These are phyloP conservation scores for Ligdia adustata DNA, from an alignment of 2,888 invertebrate genomes.

Conservation along the genomic window DNA sequence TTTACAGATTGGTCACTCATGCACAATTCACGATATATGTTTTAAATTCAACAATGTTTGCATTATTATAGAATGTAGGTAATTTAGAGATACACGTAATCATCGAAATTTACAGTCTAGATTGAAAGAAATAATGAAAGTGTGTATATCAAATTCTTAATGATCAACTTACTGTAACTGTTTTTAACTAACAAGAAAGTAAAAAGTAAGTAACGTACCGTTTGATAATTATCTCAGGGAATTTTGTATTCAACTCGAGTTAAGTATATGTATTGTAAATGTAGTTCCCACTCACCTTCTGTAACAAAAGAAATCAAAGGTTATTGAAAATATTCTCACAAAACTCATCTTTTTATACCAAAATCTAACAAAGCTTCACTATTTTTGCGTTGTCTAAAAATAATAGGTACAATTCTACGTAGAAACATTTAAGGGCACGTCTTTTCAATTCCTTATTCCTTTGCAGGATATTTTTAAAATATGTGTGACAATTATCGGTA, in stretches of 20 bases:
- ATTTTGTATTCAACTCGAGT: no score
- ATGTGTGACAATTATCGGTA: conserved; percentile 84
- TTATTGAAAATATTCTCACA: conserved; percentile 59
- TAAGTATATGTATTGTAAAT: conserved; percentile 4
- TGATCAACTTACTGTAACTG: no score
- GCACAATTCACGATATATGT: no score
- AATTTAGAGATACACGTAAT: no score
- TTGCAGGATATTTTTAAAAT: conserved; percentile 73
- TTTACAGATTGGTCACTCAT: conserved; percentile 7
- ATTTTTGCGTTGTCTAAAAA: conserved; percentile 41
- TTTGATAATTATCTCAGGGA: no score
- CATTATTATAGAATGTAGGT: no score
- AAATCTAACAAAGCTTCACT: conserved; percentile 15
- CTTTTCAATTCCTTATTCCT: conserved; percentile 41
- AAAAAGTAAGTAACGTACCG: no score
- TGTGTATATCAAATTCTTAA: no score
- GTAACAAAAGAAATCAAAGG: conserved; percentile 65
- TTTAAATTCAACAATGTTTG: no score
- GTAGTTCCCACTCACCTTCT: conserved; percentile 72
- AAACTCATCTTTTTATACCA: conserved; percentile 36
- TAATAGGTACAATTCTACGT: conserved; percentile 47
- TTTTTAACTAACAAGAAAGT: no score
- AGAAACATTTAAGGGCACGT: conserved; percentile 26
- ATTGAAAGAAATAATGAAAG: no score
- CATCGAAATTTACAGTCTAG: no score